These are phyloP conservation scores for Amblyraja radiata DNA, from an alignment of 2,797 vertebrate genomes.

Conservation along the genomic window DNA sequence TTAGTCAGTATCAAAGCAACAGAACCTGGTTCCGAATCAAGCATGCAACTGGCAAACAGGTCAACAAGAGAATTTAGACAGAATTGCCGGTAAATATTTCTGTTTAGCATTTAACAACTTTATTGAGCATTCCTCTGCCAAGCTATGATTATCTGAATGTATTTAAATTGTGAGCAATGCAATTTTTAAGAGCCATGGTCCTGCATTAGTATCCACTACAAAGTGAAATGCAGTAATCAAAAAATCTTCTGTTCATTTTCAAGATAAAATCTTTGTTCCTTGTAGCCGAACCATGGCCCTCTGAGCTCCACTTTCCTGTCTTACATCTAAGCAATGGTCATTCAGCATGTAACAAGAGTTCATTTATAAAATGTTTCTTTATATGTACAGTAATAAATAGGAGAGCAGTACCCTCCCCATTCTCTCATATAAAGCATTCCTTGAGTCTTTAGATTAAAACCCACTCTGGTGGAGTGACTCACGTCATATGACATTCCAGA, in stretches of 20 bases:
- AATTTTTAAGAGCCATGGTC: constrained; percentile 34
- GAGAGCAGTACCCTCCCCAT: constrained; percentile 43
- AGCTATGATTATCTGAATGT: constrained; percentile 18
- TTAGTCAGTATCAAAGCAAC: background rate
- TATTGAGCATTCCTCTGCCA: constrained; percentile 12
- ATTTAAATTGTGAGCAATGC: constrained; percentile 26
- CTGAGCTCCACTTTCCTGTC: constrained; percentile 36
- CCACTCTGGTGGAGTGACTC: constrained; percentile 57
- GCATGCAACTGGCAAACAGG: background rate
- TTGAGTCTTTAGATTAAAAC: constrained; percentile 53
- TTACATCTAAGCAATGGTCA: constrained; percentile 40
- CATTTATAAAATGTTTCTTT: constrained; percentile 43
- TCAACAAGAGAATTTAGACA: background rate
- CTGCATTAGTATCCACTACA: constrained; percentile 31
- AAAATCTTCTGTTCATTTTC: constrained; percentile 35
- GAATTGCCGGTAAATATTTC: background rate
- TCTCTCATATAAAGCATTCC: constrained; percentile 53
- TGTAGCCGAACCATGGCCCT: constrained; percentile 39
- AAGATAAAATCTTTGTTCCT: constrained; percentile 39
- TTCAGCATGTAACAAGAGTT: constrained; percentile 40
- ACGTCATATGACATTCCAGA: constrained; percentile 65
- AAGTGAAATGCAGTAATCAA: constrained; percentile 35
- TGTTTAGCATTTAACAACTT: constrained; percentile 19
- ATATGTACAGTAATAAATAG: constrained; percentile 39
- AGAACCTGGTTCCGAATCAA: background rate